Percentiles rank a stretch among this genome's conserved stretches.
phyloP scores from a whole-genome alignment of 2,113 vertebrate genomes.

The Zingel zingel region DNA sequence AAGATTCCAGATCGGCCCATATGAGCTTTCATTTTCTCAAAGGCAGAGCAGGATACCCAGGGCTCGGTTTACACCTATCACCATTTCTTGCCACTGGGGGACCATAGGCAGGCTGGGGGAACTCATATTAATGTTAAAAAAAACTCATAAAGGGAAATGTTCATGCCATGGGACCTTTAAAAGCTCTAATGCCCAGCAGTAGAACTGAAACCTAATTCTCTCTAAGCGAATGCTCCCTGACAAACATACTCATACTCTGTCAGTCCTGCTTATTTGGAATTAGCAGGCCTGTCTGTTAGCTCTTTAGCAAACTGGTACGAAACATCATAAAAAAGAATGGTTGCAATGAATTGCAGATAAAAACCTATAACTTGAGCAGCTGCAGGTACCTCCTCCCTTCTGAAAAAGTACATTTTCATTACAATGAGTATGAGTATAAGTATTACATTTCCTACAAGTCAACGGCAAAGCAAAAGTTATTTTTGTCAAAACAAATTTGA shows the following conservation, averaged over 20 bases:
- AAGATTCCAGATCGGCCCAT: no score
- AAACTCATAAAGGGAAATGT: no score
- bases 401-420: neutral
- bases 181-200: slow-evolving; percentile 51
- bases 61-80: no score
- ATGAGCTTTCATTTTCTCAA: no score
- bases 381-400: neutral
- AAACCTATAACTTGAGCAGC: neutral
- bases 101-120: no score
- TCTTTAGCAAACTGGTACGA: neutral
- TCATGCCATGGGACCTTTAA: neutral
- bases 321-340: neutral
- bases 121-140: no score
- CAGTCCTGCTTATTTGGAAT: slow-evolving; percentile 8
- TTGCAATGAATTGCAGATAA: neutral
- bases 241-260: slow-evolving; percentile 32
- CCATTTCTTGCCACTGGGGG: no score
- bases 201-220: slow-evolving; percentile 51
- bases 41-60: no score
- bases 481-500: neutral
- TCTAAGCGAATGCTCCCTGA: slow-evolving; percentile 58
- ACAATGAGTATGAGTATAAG: neutral
- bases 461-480: neutral
- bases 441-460: neutral
- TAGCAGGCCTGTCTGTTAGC: slow-evolving; percentile 19